Evolutionary conservation across 2,888 invertebrate species (phyloP).

Genomic region (Chloroclystis v-ata): DNA sequence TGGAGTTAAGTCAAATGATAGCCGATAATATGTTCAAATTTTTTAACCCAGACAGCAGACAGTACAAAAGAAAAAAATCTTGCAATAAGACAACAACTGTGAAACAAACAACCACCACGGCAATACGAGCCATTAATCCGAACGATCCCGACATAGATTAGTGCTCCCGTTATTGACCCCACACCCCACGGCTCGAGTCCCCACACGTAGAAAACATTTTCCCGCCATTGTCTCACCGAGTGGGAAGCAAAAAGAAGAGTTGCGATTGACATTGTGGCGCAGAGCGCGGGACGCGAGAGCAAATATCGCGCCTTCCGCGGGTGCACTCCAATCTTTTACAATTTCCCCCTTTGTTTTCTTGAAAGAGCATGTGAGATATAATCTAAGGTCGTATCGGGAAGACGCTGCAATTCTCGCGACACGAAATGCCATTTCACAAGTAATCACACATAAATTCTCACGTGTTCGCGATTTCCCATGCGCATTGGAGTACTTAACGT

Average conservation of each 20-base stretch:
- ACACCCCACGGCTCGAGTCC: slow-evolving; percentile 45
- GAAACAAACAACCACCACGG: slow-evolving; percentile 69
- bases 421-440: slow-evolving; percentile 45
- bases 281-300: slow-evolving; percentile 22
- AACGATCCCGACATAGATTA: slow-evolving; percentile 72
- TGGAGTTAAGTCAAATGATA: too few species aligned
- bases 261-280: slow-evolving; percentile 63
- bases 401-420: slow-evolving; percentile 35
- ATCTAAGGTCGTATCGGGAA: slow-evolving; percentile 33
- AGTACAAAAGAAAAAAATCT: slow-evolving; percentile 56
- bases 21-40: neutral
- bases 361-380: slow-evolving; percentile 38
- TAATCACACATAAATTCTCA: slow-evolving; percentile 50
- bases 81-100: slow-evolving; percentile 56
- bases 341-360: slow-evolving; percentile 52
- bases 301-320: slow-evolving; percentile 29
- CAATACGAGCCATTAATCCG: slow-evolving; percentile 73
- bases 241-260: slow-evolving; percentile 62
- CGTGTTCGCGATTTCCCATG: slow-evolving; percentile 49
- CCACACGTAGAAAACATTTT: slow-evolving; percentile 68
- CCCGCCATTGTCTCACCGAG: slow-evolving; percentile 67
- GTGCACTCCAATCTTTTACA: slow-evolving; percentile 35
- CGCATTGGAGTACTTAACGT: slow-evolving; percentile 41
- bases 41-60: neutral
- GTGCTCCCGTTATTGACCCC: slow-evolving; percentile 65